Evolutionary conservation across 2,888 invertebrate genomes (phyloP), one percentile per base, ranked within the genome.

Genomic region (Lomographa bimaculata): DNA sequence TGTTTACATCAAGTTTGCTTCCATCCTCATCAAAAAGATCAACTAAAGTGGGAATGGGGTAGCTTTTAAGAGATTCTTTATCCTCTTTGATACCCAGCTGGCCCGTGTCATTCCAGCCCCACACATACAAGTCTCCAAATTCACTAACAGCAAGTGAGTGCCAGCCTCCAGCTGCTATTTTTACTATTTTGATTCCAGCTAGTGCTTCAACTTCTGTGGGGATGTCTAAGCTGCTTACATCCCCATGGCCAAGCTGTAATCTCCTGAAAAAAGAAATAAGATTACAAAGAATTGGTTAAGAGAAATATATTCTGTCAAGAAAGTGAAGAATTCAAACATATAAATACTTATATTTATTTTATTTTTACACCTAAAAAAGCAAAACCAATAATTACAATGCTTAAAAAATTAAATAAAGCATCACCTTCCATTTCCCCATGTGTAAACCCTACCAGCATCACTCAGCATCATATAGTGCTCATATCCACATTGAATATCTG

Each of bases 91-190:
- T 74, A 3, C 97, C 97, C 7, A 98, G 79, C 75, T 98, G 97
- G 0, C 97, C 97, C 61, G 91, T 92, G 46, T 94, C 93, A 79
- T 98, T 98, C 94, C 95, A 97, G 3, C 98, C 98, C 97, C 98
- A 98, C 1, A 92, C 90, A 69, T 97, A 98, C 0, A 97, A 65
- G 71, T 97, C 97, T 6, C 96, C 97, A 73, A 90, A 91, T 60
- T 91, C 90, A 54, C 95, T 96, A 3, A 97, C 71, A 5, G 94
- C 96, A 30, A 94, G 91, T 34, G 93, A 94, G 74, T 97, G 97
- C 97, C 97, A 98, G 5, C 96, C 96, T 3, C 96, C 96, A 19
- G 95, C 93, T 26, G 93, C 90, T 33, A 97, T 93, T 62, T 91
- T 85, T 0, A 79, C 76, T 37, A 97, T 92, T 65, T 91, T 91